These are phyloP conservation scores for Lysandra bellargus DNA, from an alignment of 2,888 invertebrate species.

Conservation along the genomic window DNA sequence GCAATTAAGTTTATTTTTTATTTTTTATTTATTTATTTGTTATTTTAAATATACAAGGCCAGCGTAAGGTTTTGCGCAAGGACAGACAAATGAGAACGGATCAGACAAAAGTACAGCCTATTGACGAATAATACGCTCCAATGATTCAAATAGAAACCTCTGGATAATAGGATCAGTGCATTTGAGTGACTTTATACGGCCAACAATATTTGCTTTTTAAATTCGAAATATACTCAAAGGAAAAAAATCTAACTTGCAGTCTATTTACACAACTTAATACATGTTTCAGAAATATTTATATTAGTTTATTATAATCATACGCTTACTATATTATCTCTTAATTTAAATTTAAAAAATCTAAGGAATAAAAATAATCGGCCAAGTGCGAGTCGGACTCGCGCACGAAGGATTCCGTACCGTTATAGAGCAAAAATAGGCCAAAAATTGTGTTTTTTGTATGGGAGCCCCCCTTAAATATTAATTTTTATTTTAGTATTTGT, in stretches of 20 bases:
- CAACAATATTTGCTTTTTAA: not conserved
- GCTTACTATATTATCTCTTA: too few species aligned
- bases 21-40: not conserved
- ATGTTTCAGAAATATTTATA: too few species aligned
- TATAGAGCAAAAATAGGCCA: too few species aligned
- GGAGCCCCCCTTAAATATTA: too few species aligned
- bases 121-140: constrained; percentile 24
- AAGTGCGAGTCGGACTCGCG: too few species aligned
- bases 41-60: not conserved
- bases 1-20: constrained; percentile 17
- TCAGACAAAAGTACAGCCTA: constrained; percentile 5
- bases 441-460: too few species aligned
- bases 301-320: too few species aligned
- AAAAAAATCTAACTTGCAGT: too few species aligned
- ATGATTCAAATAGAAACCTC: constrained; percentile 20
- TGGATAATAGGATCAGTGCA: constrained; percentile 3
- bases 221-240: not conserved
- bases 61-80: not conserved
- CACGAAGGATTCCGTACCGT: too few species aligned
- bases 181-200: not conserved
- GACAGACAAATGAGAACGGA: not conserved
- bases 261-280: too few species aligned
- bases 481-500: too few species aligned
- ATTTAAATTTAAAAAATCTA: not conserved
- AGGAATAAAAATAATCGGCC: not conserved